Conservation (phyloP, 1,140 invertebrate genomes). For the Lucilia cuprina region DNA sequence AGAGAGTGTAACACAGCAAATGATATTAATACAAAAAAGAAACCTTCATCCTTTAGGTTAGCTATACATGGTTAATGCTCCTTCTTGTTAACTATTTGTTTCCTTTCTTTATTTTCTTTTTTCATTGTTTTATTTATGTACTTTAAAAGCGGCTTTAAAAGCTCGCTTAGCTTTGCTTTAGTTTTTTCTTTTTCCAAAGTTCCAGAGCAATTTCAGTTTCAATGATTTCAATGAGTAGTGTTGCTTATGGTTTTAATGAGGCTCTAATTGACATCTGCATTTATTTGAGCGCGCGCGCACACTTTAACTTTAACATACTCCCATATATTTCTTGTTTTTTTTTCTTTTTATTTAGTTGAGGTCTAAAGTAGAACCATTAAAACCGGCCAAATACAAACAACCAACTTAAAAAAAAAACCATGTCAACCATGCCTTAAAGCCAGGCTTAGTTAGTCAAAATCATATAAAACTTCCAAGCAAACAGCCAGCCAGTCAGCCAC, state of each 20-base stretch:
- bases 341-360: neutral
- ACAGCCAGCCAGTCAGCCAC: neutral
- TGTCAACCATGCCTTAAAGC: neutral
- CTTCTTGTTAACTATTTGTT: too few species aligned
- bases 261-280: conserved; percentile 63
- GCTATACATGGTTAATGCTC: neutral
- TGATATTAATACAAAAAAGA: neutral
- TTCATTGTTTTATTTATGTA: neutral
- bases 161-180: neutral
- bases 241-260: conserved; percentile 58
- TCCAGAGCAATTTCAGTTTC: conserved; percentile 10
- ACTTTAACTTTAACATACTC: conserved; percentile 7
- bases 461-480: neutral
- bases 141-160: neutral
- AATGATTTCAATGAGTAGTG: conserved; percentile 23
- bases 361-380: neutral
- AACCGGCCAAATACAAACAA: conserved; percentile 16
- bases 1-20: neutral
- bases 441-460: neutral
- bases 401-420: neutral
- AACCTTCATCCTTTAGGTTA: neutral
- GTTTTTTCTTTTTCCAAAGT: neutral
- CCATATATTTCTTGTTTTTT: neutral
- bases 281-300: conserved; percentile 51
- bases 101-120: neutral